Conservation (phyloP, 2,888 invertebrate genomes). For the Drosophila tripunctata region DNA sequence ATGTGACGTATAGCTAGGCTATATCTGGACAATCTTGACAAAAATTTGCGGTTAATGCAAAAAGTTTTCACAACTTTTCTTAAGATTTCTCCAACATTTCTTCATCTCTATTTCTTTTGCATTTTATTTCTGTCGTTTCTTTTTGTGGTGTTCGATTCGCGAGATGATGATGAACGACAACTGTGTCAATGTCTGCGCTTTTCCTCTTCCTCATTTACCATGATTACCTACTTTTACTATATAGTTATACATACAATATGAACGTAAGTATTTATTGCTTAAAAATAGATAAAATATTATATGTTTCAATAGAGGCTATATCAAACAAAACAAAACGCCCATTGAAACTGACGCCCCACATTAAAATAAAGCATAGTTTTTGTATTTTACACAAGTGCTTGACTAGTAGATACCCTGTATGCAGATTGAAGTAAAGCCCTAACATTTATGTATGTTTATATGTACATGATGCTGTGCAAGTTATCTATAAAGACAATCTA, state of each 20-base stretch:
- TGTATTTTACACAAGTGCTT: no score
- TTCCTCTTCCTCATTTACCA: background rate
- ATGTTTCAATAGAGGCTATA: conserved; percentile 21
- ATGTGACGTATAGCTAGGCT: conserved; percentile 21
- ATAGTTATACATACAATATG: no score
- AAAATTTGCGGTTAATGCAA: conserved; percentile 24
- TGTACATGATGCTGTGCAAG: no score
- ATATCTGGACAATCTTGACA: conserved; percentile 11
- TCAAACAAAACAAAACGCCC: conserved; percentile 37
- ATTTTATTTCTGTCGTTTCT: no score
- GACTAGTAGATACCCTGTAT: conserved; percentile 8
- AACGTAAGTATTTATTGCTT: background rate
- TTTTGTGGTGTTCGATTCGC: conserved; percentile 8
- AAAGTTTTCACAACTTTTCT: background rate
- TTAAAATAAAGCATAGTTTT: conserved; percentile 6
- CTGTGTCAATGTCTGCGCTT: background rate
- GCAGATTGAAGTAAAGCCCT: no score
- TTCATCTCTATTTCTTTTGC: no score
- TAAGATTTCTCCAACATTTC: conserved; percentile 8
- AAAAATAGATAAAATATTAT: conserved; percentile 9
- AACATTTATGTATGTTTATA: no score
- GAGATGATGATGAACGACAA: conserved; percentile 2
- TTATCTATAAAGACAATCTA: background rate
- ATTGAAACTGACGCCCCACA: conserved; percentile 40
- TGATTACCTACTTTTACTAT: conserved; percentile 2